Conservation (phyloP, 92 coral and sea anemone species). For the Micromussa lordhowensis region DNA sequence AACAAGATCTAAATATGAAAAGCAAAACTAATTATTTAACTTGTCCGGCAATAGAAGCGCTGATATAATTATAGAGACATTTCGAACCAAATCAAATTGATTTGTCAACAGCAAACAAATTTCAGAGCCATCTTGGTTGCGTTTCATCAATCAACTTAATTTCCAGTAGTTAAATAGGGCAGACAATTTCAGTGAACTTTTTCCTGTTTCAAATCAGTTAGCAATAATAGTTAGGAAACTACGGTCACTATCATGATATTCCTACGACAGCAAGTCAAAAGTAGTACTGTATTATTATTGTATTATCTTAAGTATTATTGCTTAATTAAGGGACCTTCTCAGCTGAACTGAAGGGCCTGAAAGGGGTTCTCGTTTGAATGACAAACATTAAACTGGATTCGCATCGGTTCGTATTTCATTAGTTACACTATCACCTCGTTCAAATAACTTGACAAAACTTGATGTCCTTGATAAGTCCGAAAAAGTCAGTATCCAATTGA, state of each 20-base stretch:
- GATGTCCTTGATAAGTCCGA: constrained; percentile 20
- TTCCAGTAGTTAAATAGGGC: not conserved
- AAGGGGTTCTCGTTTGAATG: not conserved
- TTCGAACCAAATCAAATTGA: not conserved
- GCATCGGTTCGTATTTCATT: not conserved
- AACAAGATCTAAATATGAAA: not conserved
- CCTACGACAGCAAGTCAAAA: not conserved
- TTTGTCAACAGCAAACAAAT: not conserved
- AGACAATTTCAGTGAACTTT: not conserved
- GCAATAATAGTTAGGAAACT: not conserved
- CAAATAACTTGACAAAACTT: not conserved
- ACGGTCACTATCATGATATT: not conserved
- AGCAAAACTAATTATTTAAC: not conserved
- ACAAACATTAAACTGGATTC: not conserved
- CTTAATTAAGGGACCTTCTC: not conserved
- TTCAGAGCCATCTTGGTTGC: not conserved
- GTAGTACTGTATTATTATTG: not conserved
- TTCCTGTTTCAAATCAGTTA: not conserved
- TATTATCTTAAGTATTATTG: not conserved
- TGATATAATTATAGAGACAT: not conserved
- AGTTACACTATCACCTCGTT: constrained; percentile 3
- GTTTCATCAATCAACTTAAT: not conserved
- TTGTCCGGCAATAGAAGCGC: not conserved
- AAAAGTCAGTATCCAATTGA: constrained; percentile 21
- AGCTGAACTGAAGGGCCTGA: not conserved